Base-by-base conservation (phyloP, 2,113 vertebrate species). In the Melanotaenia duboulayi region DNA sequence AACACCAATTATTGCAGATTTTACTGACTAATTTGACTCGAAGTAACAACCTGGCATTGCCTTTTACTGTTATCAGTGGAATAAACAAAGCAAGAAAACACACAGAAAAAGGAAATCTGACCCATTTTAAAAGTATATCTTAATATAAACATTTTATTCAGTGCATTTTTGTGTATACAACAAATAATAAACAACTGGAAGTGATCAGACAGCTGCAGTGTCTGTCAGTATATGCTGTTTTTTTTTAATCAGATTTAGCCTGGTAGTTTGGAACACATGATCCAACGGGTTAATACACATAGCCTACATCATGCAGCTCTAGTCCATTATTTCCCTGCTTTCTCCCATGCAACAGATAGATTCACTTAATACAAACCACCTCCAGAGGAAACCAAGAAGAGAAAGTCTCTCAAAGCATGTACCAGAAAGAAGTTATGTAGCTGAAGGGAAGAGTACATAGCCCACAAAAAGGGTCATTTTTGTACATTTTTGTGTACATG, bases 341-440 rank as follows among this genome's bases (percentile, higher is more conserved):
- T 95, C 96, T 96, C 95, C 96, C 98, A 99, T 99, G 97, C 98
- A 99, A 97, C 94, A 95, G 94, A 96, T 95, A 97, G 94, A 93
- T 96, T 95, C 94, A 94, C 89, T 93, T 94, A 94, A 87, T 94
- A 95, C 93, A 94, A 83, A 84, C 70, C 83, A 70, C 80, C 85
- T 82, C 84, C 16, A 92, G 94, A 96, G 94, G 93, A 93, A 95
- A 95, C 88, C 91, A 92, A 88, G 89, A 89, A 94, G 94, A 92
- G 91, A 93, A 92, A 89, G 92, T 94, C 93, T 87, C 74, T 92
- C 93, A 94, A 90, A 96, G 95, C 94, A 95, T 93, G 94, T 93
- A 87, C 85, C 78, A 84, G 94, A 93, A 95, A 92, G 92, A 95
- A 92, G 94, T 94, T 94, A 95, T 93, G 94, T 93, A 95, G 93